Evolutionary conservation across 1,140 invertebrate genomes (phyloP), one percentile per base, ranked within the genome.

Genomic region (Drosophila santomea): DNA sequence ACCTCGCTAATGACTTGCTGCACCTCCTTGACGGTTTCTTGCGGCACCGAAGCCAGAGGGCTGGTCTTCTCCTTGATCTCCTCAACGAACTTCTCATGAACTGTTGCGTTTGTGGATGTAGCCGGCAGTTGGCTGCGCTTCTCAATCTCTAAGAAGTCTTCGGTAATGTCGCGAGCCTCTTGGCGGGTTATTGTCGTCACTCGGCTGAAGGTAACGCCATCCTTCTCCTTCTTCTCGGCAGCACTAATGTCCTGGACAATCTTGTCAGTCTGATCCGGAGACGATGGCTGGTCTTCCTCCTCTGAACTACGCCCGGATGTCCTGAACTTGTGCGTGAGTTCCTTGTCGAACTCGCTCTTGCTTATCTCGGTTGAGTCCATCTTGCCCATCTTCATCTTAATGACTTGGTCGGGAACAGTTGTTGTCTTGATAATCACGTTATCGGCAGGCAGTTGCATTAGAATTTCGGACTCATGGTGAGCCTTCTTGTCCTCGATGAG

Each of bases 401-500:
- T 91, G 14, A 92, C 80, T 58, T 92, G 91, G 8, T 92, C 92
- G 25, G 92, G 91, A 5, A 91, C 90, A 15, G 78, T 54, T 1
- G 91, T 57, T 14, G 90, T 88, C 58, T 92, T 92, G n/a, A 92
- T 91, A 12, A 91, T 91, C 20, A 86, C 84, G 66, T 92, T 92
- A 52, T 92, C 92, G 43, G 92, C 86, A 73, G 77, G 93, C 74
- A 83, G 85, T 77, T 92, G 93, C 74, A 90, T 80, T 36, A 92
- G 91, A 51, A 86, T 93, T 91, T 93, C 94, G 74, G 93, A 93
- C 91, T 94, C 93, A 39, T 94, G 93, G 76, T 94, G 93, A 4
- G 93, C 93, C 41, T 93, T 92, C 78, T 94, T 95, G 60, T 95
- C 94, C 64, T 94, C 94, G 32, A 94, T 94, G 4, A 94, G 68